Evolutionary conservation across 2,888 invertebrate species (phyloP).

Genomic region (Ectobius pallidus): DNA sequence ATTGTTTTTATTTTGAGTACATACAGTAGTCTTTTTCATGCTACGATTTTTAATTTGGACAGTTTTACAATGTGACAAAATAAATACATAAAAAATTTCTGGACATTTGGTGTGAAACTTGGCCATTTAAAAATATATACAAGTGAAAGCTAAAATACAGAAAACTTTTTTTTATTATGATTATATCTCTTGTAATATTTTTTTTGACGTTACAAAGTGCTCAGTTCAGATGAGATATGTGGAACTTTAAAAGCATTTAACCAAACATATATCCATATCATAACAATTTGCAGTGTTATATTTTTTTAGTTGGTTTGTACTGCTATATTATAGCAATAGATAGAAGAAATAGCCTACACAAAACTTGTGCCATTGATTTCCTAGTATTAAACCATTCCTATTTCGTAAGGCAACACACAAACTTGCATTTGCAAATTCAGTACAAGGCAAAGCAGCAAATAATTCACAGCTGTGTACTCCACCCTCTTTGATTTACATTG

Average conservation of each 20-base stretch:
- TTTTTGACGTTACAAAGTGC: background rate
- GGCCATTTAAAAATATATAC: conserved; percentile 25
- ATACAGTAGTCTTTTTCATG: conserved; percentile 23
- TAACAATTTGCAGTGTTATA: background rate
- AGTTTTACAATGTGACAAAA: conserved; percentile 36
- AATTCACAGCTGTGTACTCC: background rate
- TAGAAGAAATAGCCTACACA: background rate
- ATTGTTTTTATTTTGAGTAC: conserved; percentile 30
- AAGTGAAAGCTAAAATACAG: conserved; percentile 29
- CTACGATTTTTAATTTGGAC: conserved; percentile 30
- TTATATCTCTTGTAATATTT: too few species aligned
- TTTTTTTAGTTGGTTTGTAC: background rate
- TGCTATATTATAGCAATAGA: background rate
- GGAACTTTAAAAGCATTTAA: conserved; percentile 5
- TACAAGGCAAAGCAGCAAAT: background rate
- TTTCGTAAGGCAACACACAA: background rate
- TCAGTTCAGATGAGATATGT: conserved; percentile 23
- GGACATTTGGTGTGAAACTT: conserved; percentile 16
- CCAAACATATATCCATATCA: background rate
- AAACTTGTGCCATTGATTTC: background rate
- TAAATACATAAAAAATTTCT: conserved; percentile 22
- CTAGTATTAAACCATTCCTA: background rate
- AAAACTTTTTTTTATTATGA: background rate
- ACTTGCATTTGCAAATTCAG: background rate
- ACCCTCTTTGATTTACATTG: background rate